Evolutionary conservation across 2,113 vertebrate genomes (phyloP).

Genomic region (Haemorhous mexicanus): DNA sequence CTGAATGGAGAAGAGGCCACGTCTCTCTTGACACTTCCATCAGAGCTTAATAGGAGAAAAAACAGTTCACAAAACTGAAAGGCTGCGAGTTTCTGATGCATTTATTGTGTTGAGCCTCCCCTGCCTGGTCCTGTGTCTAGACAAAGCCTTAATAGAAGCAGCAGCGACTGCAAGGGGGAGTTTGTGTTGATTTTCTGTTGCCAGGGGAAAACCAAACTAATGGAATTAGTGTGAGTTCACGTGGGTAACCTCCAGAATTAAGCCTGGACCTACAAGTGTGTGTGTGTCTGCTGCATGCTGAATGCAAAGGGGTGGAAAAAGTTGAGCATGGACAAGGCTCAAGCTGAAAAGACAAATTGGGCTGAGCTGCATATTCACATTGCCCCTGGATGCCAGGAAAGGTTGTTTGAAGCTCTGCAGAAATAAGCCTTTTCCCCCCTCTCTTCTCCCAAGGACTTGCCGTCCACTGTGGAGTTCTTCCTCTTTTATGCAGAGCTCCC

Average conservation of each 20-base stretch:
- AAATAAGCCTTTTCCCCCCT: background rate
- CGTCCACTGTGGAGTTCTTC: background rate
- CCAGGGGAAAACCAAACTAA: background rate
- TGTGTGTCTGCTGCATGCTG: background rate
- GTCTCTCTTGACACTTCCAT: background rate
- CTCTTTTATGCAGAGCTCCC: background rate
- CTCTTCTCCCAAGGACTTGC: background rate
- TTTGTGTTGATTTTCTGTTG: background rate
- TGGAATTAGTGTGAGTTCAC: background rate
- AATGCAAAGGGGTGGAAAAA: background rate
- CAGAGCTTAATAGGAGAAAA: background rate
- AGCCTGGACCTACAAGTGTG: background rate
- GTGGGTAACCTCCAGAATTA: background rate
- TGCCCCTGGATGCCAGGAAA: background rate
- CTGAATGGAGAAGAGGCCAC: background rate
- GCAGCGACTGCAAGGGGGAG: background rate
- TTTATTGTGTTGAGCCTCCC: background rate
- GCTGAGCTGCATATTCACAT: background rate
- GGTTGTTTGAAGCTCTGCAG: constrained; percentile 1
- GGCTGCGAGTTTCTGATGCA: background rate
- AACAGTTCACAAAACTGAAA: background rate
- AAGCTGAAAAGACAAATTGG: background rate
- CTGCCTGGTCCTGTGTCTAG: background rate
- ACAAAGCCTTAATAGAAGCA: background rate
- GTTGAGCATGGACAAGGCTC: background rate